Conservation (phyloP, 1,140 invertebrate species). For the Drosophila burlai region DNA sequence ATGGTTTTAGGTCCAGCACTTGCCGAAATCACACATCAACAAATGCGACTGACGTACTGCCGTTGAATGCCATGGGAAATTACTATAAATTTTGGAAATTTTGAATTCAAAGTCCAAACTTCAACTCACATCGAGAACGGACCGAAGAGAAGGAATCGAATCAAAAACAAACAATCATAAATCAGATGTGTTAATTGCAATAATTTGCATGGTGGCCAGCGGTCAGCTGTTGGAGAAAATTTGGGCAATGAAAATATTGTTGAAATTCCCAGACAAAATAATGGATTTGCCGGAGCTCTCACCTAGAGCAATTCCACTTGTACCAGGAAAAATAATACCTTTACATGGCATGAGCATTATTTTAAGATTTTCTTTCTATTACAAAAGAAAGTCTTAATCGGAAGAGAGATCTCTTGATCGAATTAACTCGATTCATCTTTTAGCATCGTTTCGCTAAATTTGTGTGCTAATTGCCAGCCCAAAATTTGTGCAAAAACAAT, state of each 20-base stretch:
- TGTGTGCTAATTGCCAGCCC: slow-evolving; percentile 43
- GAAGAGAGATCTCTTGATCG: not conserved
- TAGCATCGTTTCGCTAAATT: slow-evolving; percentile 46
- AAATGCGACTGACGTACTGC: slow-evolving; percentile 14
- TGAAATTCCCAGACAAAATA: slow-evolving; percentile 10
- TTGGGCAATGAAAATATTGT: slow-evolving; percentile 12
- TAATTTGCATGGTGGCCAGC: slow-evolving; percentile 29
- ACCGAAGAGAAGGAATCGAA: not conserved
- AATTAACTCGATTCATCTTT: slow-evolving; percentile 29
- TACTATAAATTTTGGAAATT: slow-evolving; percentile 21
- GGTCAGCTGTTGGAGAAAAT: not conserved
- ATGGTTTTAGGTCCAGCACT: slow-evolving; percentile 29
- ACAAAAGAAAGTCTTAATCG: not conserved
- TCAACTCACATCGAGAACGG: not conserved
- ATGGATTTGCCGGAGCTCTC: not conserved
- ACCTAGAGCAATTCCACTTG: not conserved
- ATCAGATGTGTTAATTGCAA: slow-evolving; percentile 54
- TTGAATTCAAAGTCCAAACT: slow-evolving; percentile 40
- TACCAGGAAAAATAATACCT: not conserved
- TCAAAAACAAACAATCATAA: slow-evolving; percentile 40
- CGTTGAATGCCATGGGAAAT: slow-evolving; percentile 11
- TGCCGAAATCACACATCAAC: slow-evolving; percentile 27
- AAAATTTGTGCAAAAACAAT: slow-evolving; percentile 47
- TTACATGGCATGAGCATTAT: not conserved
- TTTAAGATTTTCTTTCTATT: not conserved